Evolutionary conservation across 2,888 invertebrate species (phyloP).

Genomic region (Hecatera dysodea): DNA sequence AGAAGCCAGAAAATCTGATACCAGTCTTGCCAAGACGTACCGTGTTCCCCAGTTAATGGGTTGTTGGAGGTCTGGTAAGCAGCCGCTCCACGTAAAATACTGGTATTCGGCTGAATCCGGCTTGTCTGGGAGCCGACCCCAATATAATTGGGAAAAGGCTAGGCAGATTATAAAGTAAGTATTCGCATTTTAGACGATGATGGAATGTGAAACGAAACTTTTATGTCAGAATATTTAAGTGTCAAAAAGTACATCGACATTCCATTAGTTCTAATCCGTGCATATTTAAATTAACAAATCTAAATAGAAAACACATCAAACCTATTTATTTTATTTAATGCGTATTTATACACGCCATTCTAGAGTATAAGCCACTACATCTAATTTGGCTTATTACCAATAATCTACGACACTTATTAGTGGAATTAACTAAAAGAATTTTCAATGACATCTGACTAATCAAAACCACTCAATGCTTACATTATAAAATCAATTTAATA

Average conservation of each 20-base stretch:
- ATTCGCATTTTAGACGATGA: neutral
- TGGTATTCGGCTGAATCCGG: too few species aligned
- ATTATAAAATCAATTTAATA: constrained; percentile 72
- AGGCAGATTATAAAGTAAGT: too few species aligned
- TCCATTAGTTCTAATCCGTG: constrained; percentile 44
- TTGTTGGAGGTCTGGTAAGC: too few species aligned
- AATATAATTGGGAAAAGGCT: too few species aligned
- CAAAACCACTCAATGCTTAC: constrained; percentile 72
- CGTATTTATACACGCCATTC: constrained; percentile 57
- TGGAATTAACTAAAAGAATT: constrained; percentile 66
- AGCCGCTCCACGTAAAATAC: too few species aligned
- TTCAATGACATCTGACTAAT: constrained; percentile 67
- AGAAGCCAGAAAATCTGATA: too few species aligned
- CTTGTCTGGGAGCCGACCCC: too few species aligned
- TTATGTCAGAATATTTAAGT: constrained; percentile 18
- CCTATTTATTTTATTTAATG: constrained; percentile 50
- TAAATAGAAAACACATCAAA: constrained; percentile 57
- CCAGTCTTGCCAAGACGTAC: too few species aligned
- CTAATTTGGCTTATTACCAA: constrained; percentile 58
- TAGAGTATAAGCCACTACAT: constrained; percentile 55
- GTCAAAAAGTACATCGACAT: constrained; percentile 29
- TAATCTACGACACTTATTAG: constrained; percentile 65
- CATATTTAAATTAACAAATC: constrained; percentile 51
- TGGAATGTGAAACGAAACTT: constrained; percentile 13
- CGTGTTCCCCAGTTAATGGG: too few species aligned